Conservation (phyloP, 1,140 invertebrate species). For the Magallana angulata region DNA sequence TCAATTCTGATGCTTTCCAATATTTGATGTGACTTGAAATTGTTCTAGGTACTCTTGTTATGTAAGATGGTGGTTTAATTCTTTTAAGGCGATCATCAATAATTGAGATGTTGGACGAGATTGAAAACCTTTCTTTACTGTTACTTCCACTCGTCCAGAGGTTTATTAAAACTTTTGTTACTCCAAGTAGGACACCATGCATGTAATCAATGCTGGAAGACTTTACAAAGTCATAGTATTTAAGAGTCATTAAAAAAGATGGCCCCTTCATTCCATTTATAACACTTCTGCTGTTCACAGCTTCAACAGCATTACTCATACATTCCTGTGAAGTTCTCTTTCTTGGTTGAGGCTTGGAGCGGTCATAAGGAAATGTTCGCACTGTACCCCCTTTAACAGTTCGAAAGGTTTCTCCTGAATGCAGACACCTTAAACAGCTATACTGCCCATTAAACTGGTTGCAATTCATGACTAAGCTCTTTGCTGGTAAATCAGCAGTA, state of each 20-base stretch:
- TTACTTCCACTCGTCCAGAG: constrained; percentile 40
- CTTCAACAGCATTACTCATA: constrained; percentile 28
- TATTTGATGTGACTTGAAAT: constrained; percentile 47
- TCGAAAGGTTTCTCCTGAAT: constrained; percentile 31
- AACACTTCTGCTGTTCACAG: constrained; percentile 10
- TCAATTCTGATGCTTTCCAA: constrained; percentile 61
- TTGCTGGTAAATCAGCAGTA: too few species aligned
- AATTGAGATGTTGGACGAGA: constrained; percentile 33
- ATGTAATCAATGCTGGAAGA: constrained; percentile 55
- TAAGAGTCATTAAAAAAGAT: constrained; percentile 44
- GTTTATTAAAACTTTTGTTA: constrained; percentile 52
- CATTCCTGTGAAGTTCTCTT: neutral
- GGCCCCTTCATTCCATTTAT: constrained; percentile 56
- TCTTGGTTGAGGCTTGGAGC: constrained; percentile 28
- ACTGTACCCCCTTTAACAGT: constrained; percentile 32
- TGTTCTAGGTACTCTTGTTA: constrained; percentile 46
- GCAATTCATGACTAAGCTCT: too few species aligned
- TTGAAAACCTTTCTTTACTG: constrained; percentile 44
- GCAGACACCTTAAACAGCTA: constrained; percentile 37
- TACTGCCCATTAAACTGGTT: too few species aligned
- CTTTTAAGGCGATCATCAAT: constrained; percentile 42
- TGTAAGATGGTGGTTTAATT: constrained; percentile 55
- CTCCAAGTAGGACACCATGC: constrained; percentile 58
- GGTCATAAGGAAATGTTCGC: constrained; percentile 38
- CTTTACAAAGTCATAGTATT: constrained; percentile 35